Conservation (phyloP, 2,797 vertebrate species). For the Manis javanica region DNA sequence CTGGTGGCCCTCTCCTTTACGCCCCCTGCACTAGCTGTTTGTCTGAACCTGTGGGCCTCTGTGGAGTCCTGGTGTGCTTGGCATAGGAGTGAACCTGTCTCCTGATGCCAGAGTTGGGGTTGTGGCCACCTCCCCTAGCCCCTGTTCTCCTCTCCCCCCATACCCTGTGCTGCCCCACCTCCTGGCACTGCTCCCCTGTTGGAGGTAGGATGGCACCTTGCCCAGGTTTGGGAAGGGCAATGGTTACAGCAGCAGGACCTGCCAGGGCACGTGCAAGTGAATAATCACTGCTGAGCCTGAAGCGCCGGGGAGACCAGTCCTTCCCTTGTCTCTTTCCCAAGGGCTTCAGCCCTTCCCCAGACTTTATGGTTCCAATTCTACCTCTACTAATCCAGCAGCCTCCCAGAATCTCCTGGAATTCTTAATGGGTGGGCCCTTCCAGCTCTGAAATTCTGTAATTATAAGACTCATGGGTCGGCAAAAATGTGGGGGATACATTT, state of each 20-base stretch:
- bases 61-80: not conserved
- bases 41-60: not conserved
- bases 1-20: not conserved
- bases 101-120: not conserved
- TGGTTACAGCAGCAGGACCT: not conserved
- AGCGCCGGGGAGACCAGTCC: conserved; percentile 15
- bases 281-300: not conserved
- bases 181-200: not conserved
- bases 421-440: not conserved
- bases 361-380: not conserved
- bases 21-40: not conserved
- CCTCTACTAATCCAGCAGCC: conserved; percentile 1
- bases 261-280: conserved; percentile 9
- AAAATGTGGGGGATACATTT: not conserved
- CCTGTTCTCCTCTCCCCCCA: not conserved
- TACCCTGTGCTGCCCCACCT: not conserved
- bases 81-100: not conserved
- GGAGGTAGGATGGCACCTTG: not conserved
- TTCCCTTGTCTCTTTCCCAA: not conserved
- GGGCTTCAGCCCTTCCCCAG: not conserved
- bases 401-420: conserved; percentile 37
- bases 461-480: not conserved
- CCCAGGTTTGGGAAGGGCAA: not conserved
- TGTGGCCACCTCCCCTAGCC: not conserved
- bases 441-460: conserved; percentile 46